A percentile compares a stretch with the other conserved stretches of the same genome.
Conservation (phyloP, 2,888 invertebrate genomes). For the Drosophila gaucha region DNA sequence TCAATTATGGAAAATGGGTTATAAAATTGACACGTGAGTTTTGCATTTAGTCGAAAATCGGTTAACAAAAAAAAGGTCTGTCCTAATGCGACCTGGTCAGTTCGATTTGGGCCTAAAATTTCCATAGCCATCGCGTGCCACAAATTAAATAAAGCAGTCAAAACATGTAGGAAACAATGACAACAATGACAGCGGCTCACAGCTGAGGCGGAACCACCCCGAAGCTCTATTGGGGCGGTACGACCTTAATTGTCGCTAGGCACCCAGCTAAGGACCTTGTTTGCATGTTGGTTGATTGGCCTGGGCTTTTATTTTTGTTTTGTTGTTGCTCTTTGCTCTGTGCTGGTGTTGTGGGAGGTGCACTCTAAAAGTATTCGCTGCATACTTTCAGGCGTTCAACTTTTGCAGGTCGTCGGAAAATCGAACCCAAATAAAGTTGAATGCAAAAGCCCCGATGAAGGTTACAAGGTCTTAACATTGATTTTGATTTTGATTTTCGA, state of each 20-base stretch:
- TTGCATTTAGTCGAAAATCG: constrained; percentile 52
- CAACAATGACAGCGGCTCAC: constrained; percentile 59
- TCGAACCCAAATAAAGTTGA: constrained; percentile 33
- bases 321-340: no score
- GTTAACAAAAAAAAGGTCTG: constrained; percentile 17
- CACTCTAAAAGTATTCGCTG: constrained; percentile 48
- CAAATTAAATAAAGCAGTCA: constrained; percentile 74
- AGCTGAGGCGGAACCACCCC: constrained; percentile 19
- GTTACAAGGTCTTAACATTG: constrained; percentile 68
- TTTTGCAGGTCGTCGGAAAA: constrained; percentile 60
- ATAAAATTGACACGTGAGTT: constrained; percentile 63
- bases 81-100: constrained; percentile 45
- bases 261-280: constrained; percentile 53
- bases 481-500: constrained; percentile 56
- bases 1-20: constrained; percentile 63
- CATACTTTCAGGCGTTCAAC: constrained; percentile 61
- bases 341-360: constrained; percentile 37
- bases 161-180: constrained; percentile 62
- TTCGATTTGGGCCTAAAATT: constrained; percentile 27
- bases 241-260: constrained; percentile 74
- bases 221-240: constrained; percentile 4
- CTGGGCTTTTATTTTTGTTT: constrained; percentile 32
- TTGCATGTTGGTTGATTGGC: constrained; percentile 68
- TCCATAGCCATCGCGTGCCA: constrained; percentile 61
- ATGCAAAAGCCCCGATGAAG: constrained; percentile 31